phyloP scores from a whole-genome alignment of 92 coral and sea anemone genomes.

The Umimayanthus kanabou region DNA sequence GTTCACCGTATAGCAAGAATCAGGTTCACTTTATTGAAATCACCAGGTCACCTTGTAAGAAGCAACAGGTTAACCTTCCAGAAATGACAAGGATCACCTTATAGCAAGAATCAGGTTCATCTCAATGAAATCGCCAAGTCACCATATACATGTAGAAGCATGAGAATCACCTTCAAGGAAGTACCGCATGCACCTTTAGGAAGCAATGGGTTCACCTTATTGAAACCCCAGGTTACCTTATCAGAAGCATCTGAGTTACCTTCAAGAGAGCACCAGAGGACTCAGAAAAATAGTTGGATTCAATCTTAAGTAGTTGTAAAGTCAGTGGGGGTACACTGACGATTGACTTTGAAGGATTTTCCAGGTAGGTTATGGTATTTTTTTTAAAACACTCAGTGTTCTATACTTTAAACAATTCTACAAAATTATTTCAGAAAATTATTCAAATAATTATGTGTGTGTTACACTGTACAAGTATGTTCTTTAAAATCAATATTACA shows the following conservation, averaged over 20 bases:
- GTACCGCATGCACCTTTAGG: not conserved
- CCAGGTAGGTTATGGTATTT: too few species aligned
- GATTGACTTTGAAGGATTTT: too few species aligned
- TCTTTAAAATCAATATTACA: too few species aligned
- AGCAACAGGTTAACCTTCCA: not conserved
- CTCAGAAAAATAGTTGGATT: too few species aligned
- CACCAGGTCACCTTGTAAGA: not conserved
- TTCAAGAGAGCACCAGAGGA: not conserved
- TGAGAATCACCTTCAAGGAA: not conserved
- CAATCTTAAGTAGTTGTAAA: too few species aligned
- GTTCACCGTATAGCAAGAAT: not conserved
- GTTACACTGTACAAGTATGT: too few species aligned
- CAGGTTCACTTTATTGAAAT: not conserved
- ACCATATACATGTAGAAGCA: not conserved
- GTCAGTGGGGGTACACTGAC: too few species aligned
- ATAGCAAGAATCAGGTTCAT: too few species aligned
- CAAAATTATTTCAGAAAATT: too few species aligned
- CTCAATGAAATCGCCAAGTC: not conserved
- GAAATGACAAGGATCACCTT: not conserved
- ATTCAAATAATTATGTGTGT: too few species aligned
- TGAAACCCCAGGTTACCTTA: not conserved
- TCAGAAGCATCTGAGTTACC: not conserved
- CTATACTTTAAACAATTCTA: too few species aligned
- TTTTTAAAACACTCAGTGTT: too few species aligned
- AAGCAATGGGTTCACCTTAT: not conserved